Evolutionary conservation across 2,113 vertebrate species (phyloP).

Genomic region (Nyctibius bracteatus): DNA sequence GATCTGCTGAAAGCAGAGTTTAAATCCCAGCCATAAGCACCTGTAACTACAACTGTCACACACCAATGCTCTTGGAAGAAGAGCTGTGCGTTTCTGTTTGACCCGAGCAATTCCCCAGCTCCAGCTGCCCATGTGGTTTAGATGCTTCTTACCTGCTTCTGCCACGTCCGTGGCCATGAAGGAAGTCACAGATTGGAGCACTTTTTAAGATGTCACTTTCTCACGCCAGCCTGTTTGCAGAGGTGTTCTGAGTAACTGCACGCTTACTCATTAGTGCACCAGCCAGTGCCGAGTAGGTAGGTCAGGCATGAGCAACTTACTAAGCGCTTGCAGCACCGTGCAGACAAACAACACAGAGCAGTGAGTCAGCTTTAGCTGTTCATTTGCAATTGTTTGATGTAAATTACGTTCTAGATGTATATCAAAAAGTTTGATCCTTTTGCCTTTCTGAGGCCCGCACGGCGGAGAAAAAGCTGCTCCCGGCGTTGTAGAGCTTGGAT

Average conservation of each 20-base stretch:
- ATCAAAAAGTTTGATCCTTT: not conserved
- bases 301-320: not conserved
- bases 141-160: not conserved
- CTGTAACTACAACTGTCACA: not conserved
- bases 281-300: not conserved
- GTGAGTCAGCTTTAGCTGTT: not conserved
- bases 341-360: not conserved
- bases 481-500: not conserved
- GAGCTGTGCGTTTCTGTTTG: not conserved
- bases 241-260: not conserved
- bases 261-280: not conserved
- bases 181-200: not conserved
- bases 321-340: not conserved
- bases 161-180: accelerated
- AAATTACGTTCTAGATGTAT: not conserved
- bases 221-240: not conserved
- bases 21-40: not conserved
- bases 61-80: not conserved
- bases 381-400: not conserved
- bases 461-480: not conserved
- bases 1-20: not conserved
- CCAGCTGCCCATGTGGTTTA: not conserved
- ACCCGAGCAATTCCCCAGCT: not conserved
- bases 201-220: not conserved
- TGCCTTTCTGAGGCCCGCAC: not conserved